Evolutionary conservation across 2,797 vertebrate genomes (phyloP), one percentile per base, ranked within the genome.

Genomic region (Australoheros facetus): DNA sequence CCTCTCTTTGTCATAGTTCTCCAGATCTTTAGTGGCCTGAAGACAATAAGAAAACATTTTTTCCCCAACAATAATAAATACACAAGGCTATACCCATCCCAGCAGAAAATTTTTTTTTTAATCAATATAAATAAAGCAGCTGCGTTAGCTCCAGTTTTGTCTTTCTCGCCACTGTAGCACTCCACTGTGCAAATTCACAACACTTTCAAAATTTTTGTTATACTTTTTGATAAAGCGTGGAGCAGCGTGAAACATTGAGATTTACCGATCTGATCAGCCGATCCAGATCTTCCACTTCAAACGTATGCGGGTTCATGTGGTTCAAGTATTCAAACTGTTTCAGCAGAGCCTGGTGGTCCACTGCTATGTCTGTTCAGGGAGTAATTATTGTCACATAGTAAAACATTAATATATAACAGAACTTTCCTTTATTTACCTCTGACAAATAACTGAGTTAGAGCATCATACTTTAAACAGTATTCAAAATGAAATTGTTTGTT

Each of bases 281-380:
- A 93, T 99, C 97, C 89, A 99, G 95, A 92, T 99, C 98, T 77
- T 97, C 97, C 80, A 98, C 96, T 92, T 99, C 98, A 54, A 99
- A 99, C 0, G 96, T 98, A 81, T 99, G 96, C 53, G 98, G 98
- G 94, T 99, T 99, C 95, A 97, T 93, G 90, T 99, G 98, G 91
- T 99, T 98, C 85, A 99, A 92, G 85, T 99, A 97, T 84, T 99
- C 97, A 90, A 99, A 99, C 93, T 99, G 98, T 91, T 98, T 98
- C 57, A 99, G 94, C 74, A 99, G 95, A 85, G 95, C 95, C 79
- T 98, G 97, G 91, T 99, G 97, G 83, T 99, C 97, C 89, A 99
- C 95, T 53, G 96, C 96, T 59, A 96, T 95, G 81, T 96, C 98
- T 99, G 85, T 75, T 30, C 5, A 83, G 32, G 23, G 58, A 55